Evolutionary conservation across 2,888 invertebrate genomes (phyloP).

Genomic region (Ligdia adustata): DNA sequence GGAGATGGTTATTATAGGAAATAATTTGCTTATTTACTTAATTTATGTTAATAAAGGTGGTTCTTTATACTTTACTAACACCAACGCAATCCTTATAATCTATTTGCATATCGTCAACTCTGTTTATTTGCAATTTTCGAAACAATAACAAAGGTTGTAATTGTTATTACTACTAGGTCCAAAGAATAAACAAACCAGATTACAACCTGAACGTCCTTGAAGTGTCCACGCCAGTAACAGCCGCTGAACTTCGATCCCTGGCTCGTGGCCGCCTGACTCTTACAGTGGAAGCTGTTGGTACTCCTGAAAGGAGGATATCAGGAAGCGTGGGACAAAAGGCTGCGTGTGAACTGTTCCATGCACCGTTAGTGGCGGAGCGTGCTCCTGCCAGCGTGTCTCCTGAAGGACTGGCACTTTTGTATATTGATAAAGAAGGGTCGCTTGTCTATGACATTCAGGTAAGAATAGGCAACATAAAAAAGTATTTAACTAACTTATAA

Average conservation of each 20-base stretch:
- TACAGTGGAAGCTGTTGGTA: conserved; percentile 87
- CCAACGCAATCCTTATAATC: too few relatives aligned
- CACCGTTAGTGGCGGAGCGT: conserved; percentile 84
- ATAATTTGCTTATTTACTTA: too few relatives aligned
- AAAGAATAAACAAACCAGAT: conserved; percentile 88
- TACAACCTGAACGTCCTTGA: conserved; percentile 91
- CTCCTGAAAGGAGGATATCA: conserved; percentile 86
- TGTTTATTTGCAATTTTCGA: too few relatives aligned
- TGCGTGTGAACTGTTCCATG: conserved; percentile 92
- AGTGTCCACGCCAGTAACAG: conserved; percentile 90
- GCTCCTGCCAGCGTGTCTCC: conserved; percentile 73
- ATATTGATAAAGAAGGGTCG: conserved; percentile 90
- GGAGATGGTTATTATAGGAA: conserved; percentile 2
- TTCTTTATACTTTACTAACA: too few relatives aligned
- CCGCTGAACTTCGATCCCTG: conserved; percentile 89
- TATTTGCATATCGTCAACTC: too few relatives aligned
- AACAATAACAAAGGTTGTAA: too few relatives aligned
- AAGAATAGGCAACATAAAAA: conserved; percentile 18
- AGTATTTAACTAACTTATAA: too few relatives aligned
- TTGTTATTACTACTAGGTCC: conserved; percentile 83
- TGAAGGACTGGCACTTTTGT: conserved; percentile 90
- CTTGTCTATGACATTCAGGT: conserved; percentile 90
- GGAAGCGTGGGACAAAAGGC: conserved; percentile 90
- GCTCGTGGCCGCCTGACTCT: conserved; percentile 90
- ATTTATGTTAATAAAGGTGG: too few relatives aligned